Evolutionary conservation across 2,797 vertebrate genomes (phyloP).

Genomic region (Sus cebifrons): DNA sequence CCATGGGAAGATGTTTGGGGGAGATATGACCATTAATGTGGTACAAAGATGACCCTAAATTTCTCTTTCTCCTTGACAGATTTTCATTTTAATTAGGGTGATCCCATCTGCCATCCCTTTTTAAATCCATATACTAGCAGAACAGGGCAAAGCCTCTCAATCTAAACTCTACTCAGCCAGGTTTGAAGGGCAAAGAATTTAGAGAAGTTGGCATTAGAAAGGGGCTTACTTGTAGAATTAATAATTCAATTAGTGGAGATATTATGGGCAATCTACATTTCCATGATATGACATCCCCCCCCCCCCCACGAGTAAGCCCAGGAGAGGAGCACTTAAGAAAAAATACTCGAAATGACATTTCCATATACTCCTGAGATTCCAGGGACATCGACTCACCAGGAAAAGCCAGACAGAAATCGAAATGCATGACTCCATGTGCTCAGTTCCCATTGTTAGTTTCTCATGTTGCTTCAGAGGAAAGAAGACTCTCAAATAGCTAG

Average conservation of each 20-base stretch:
- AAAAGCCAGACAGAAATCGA: constrained; percentile 74
- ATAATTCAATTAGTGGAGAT: constrained; percentile 71
- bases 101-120: constrained; percentile 76
- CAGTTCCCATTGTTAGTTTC: constrained; percentile 68
- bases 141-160: constrained; percentile 29
- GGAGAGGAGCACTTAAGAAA: constrained; percentile 56
- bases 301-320: constrained; percentile 17
- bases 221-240: constrained; percentile 60
- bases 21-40: not conserved
- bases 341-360: constrained; percentile 57
- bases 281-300: constrained; percentile 17
- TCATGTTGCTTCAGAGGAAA: constrained; percentile 28
- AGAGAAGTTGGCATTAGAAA: constrained; percentile 1
- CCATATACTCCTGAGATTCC: not conserved
- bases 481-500: constrained; percentile 52
- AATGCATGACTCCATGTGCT: constrained; percentile 54
- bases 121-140: constrained; percentile 76
- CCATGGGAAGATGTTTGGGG: not conserved
- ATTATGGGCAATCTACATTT: constrained; percentile 65
- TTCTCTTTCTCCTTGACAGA: constrained; percentile 73
- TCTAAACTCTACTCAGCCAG: constrained; percentile 20
- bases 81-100: constrained; percentile 81
- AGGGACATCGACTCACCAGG: constrained; percentile 41
- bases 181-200: not conserved
- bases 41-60: not conserved